phyloP scores from a whole-genome alignment of 2,797 vertebrate genomes.

The Novumbra hubbsi region DNA sequence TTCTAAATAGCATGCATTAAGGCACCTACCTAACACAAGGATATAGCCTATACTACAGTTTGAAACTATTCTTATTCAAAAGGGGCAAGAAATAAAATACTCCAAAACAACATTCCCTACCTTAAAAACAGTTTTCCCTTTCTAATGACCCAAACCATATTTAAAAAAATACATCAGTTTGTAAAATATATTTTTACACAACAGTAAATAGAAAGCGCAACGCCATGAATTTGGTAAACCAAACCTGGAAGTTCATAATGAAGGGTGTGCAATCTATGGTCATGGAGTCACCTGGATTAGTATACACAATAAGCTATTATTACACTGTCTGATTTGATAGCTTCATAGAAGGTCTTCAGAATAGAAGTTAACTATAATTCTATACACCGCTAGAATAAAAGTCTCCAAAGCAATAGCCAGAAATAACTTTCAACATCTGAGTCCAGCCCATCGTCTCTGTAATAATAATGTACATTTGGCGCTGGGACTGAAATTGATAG shows the following conservation, averaged over 20 bases:
- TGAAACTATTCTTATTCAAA: conserved; percentile 77
- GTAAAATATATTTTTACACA: conserved; percentile 79
- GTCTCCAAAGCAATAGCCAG: conserved; percentile 59
- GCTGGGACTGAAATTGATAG: conserved; percentile 54
- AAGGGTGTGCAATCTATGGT: conserved; percentile 51
- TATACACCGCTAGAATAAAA: conserved; percentile 65
- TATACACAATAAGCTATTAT: conserved; percentile 70
- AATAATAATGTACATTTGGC: conserved; percentile 59
- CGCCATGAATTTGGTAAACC: conserved; percentile 59
- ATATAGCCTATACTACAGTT: conserved; percentile 80
- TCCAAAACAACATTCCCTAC: conserved; percentile 74
- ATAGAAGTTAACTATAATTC: conserved; percentile 63
- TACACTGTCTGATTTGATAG: conserved; percentile 62
- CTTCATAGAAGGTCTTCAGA: conserved; percentile 58
- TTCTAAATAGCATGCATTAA: conserved; percentile 84
- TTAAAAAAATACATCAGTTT: conserved; percentile 84
- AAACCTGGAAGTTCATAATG: conserved; percentile 27
- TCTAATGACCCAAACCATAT: conserved; percentile 77
- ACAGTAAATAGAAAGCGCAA: conserved; percentile 74
- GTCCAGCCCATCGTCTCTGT: conserved; percentile 31
- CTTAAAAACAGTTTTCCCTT: conserved; percentile 80
- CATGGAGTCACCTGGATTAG: conserved; percentile 54
- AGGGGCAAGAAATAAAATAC: conserved; percentile 61
- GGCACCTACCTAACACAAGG: conserved; percentile 87
- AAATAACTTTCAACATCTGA: conserved; percentile 45